phyloP scores from a whole-genome alignment of 2,113 vertebrate species.

The Lanius ludovicianus region DNA sequence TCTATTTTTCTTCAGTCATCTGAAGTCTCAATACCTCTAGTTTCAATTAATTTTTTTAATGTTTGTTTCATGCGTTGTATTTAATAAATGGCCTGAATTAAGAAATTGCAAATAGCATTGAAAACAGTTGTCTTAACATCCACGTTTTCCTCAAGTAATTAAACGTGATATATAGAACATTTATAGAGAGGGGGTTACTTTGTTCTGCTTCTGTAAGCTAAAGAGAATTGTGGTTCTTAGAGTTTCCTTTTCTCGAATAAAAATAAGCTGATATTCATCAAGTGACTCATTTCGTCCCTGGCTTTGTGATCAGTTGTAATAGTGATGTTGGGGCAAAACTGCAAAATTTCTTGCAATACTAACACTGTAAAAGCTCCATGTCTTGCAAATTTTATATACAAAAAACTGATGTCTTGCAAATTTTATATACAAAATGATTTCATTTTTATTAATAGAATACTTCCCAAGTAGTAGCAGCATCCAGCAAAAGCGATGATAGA shows the following conservation, averaged over 20 bases:
- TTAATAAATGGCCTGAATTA: conserved; percentile 30
- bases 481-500: not conserved
- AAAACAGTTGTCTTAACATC: conserved; percentile 28
- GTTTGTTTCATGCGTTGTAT: not conserved
- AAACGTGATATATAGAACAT: not conserved
- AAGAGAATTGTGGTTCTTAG: not conserved
- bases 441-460: not conserved
- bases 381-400: not conserved
- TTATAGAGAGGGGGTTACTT: not conserved
- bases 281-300: not conserved
- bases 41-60: conserved; percentile 38
- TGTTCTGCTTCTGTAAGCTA: conserved; percentile 33
- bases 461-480: not conserved
- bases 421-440: not conserved
- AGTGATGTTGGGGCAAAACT: not conserved
- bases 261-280: not conserved
- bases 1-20: not conserved
- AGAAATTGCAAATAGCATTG: not conserved
- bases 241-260: not conserved
- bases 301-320: not conserved
- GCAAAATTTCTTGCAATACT: not conserved
- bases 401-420: not conserved
- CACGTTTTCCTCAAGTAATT: conserved; percentile 10
- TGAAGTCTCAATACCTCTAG: not conserved
- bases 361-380: not conserved